Conservation (phyloP, 1,140 invertebrate species). For the Hypothenemus hampei region DNA sequence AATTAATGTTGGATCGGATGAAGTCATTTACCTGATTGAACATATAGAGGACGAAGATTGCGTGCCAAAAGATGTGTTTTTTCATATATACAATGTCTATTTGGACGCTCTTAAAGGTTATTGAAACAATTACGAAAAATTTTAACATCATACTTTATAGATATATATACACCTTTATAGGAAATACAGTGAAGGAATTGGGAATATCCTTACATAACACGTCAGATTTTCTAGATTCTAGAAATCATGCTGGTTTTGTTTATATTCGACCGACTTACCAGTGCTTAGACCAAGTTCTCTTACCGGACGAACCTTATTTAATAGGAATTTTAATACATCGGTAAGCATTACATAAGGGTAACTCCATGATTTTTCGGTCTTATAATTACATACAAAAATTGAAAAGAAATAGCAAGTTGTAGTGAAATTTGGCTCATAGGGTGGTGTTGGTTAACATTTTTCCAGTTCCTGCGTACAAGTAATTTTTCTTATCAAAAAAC, state of each 20-base stretch:
- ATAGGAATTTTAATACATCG: conserved; percentile 78
- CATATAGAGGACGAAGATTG: conserved; percentile 61
- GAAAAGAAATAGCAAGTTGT: no score
- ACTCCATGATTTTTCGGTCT: no score
- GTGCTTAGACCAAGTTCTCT: conserved; percentile 70
- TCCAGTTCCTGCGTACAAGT: no score
- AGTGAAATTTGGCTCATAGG: no score
- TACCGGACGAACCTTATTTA: conserved; percentile 73
- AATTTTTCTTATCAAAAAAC: conserved; percentile 37
- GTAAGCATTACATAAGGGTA: no score
- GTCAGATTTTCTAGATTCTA: conserved; percentile 66
- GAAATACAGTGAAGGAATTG: conserved; percentile 66
- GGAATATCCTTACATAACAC: conserved; percentile 61
- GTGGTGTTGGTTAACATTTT: no score
- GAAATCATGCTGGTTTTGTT: conserved; percentile 79
- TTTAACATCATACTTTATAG: conserved; percentile 1
- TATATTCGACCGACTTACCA: conserved; percentile 80
- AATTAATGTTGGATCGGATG: conserved; percentile 79
- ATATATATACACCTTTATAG: conserved; percentile 45
- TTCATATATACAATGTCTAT: conserved; percentile 71
- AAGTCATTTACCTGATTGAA: conserved; percentile 77
- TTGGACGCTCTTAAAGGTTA: conserved; percentile 70
- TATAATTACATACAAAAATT: no score
- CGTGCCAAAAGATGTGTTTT: conserved; percentile 74
- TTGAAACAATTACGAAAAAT: neutral